These are phyloP conservation scores for Drosophila yakuba DNA, from an alignment of 1,140 invertebrate species.

Conservation along the genomic window DNA sequence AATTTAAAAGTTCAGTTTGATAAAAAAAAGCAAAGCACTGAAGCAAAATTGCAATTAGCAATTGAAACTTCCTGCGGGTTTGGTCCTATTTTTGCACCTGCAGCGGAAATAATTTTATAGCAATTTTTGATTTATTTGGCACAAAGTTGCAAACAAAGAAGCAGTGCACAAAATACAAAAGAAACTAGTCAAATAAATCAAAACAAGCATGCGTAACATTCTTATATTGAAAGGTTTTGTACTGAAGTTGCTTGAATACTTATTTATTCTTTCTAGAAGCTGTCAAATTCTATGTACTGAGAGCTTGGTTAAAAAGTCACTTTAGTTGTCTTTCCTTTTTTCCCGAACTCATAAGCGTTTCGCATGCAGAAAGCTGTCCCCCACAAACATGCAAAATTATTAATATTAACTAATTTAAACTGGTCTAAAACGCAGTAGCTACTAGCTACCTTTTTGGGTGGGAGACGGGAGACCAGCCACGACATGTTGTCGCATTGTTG, in stretches of 20 bases:
- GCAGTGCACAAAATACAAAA: background rate
- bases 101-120: slow-evolving; percentile 65
- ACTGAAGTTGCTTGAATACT: background rate
- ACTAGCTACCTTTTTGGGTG: background rate
- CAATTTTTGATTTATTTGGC: slow-evolving; percentile 65
- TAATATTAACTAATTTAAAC: slow-evolving; percentile 72
- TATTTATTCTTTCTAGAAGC: background rate
- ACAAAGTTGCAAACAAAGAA: slow-evolving; percentile 28
- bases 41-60: slow-evolving; percentile 66
- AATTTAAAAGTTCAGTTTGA: slow-evolving; percentile 49
- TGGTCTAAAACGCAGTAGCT: background rate
- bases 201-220: slow-evolving; percentile 5
- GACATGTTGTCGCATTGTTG: slow-evolving; percentile 64
- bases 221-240: background rate
- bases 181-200: slow-evolving; percentile 27
- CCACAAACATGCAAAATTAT: slow-evolving; percentile 53
- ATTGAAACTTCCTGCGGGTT: slow-evolving; percentile 61
- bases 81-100: slow-evolving; percentile 19
- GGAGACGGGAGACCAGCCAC: slow-evolving; percentile 12
- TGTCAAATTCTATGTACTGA: no score
- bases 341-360: slow-evolving; percentile 39
- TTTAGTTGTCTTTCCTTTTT: slow-evolving; percentile 17
- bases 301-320: slow-evolving; percentile 30
- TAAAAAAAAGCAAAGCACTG: background rate
- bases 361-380: slow-evolving; percentile 30